Base-by-base conservation (phyloP, 2,888 invertebrate species). In the Lysandra bellargus region DNA sequence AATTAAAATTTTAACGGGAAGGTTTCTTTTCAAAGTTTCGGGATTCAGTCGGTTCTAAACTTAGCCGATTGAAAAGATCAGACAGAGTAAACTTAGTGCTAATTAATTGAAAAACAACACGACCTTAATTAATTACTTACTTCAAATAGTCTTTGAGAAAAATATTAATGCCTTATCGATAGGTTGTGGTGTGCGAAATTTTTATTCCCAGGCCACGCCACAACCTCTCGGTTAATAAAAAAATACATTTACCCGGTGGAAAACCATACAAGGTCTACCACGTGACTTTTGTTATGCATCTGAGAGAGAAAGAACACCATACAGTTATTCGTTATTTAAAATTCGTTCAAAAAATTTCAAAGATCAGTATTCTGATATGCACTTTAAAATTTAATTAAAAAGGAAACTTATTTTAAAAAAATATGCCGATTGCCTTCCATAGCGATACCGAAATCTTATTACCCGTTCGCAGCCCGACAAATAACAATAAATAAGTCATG, bases 401-500 rank as follows among this genome's bases (percentile, higher is more conserved):
- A 44, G 7, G 5, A 44, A 44, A 1, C 2, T 44, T 44, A 6
- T 44, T 44, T 44, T 2, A 44, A 44, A 9, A 9, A 33, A 33
- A 33, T 14, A 69, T 14, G 69, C 5, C 33, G 64, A 44, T 74
- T 40, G 23, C 40, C 49, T 44, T 74, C 30, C 49, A n/a, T 44
- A n/a, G 40, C 9, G 49, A 30, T 23, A 23, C 23, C 49, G 23
- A 75, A 75, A 75, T 40, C 23, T 49, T 53, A 73, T 73, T 73
- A 75, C 23, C 75, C 75, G 49, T 53, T 75, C 44, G 44, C 12
- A 49, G 44, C 49, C 44, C 23, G 75, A 75, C 75, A 12, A n/a
- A 75, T 49, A 75, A 75, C 49, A 75, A 75, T 53, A 75, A 75
- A 75, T 75, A 75, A 53, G 23, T 75, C 75, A 49, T 75, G 49